Base-by-base conservation (phyloP, 2,797 vertebrate species). In the Phalloptychus januarius region DNA sequence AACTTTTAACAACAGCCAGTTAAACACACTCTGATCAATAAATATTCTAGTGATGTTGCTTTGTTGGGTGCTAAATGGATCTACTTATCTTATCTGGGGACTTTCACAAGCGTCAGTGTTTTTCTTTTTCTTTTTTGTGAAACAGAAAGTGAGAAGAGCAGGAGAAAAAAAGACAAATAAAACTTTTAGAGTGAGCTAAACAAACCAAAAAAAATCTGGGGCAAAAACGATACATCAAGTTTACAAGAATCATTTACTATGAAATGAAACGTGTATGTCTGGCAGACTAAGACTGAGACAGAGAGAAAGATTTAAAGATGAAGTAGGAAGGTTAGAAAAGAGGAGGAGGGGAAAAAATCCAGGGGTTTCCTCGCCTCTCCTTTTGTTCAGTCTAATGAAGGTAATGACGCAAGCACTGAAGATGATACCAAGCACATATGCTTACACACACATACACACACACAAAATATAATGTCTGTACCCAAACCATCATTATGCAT, bases 351-450 rank as follows among this genome's bases (percentile, higher is more conserved):
- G 75, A 76, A n/a, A 84, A 77, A 84, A 50, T 69, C 18, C 74
- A 80, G 87, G 85, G 89, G 86, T 91, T 92, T 92, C 89, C 91
- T 91, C 71, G 79, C 77, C 77, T 90, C 84, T 81, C 63, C 58
- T 20, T 52, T 81, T 79, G 74, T 85, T 83, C 84, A 86, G 81
- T 88, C 76, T 84, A 86, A 91, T 90, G 78, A 81, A 82, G 80
- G 77, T 80, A 81, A 88, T 93, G 92, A 93, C 87, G 89, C 86
- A 93, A 71, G 79, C 61, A 56, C 45, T 81, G 52, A 67, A 76
- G 67, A 81, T 72, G 73, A 86, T 61, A 48, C 71, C 71, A 79
- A 65, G 75, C 77, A 71, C 75, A 83, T 46, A 25, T 45, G 13
- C 75, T 79, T 8, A 38, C 42, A 71, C 7, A 45, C 71, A 80